Percentiles rank a stretch among this genome's conserved stretches.
phyloP scores from a whole-genome alignment of 2,888 invertebrate genomes.

The Caenorhabditis auriculariae region DNA sequence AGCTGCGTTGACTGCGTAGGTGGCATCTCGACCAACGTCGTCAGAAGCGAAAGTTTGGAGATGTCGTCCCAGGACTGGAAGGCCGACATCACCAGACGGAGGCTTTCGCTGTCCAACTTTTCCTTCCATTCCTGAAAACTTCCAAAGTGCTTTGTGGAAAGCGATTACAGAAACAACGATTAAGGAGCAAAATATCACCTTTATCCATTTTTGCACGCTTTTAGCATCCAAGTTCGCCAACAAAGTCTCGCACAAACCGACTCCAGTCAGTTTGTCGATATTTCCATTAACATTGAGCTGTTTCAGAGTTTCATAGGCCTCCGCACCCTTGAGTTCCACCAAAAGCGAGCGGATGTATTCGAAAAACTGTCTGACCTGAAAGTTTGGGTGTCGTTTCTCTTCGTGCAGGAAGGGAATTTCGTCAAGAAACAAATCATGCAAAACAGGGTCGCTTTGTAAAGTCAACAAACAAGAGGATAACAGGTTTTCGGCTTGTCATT shows the following conservation, averaged over 20 bases:
- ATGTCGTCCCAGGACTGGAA: constrained; percentile 24
- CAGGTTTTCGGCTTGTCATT: too few species aligned
- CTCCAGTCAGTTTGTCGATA: constrained; percentile 18
- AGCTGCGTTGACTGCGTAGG: constrained; percentile 20
- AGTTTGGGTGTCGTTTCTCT: too few species aligned
- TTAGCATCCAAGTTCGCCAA: constrained; percentile 20
- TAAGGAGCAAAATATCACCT: constrained; percentile 11
- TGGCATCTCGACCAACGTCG: constrained; percentile 9
- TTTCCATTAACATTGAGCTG: constrained; percentile 13
- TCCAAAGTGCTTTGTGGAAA: too few species aligned
- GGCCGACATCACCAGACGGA: constrained; percentile 15
- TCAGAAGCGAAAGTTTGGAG: constrained; percentile 13
- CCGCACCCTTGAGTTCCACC: constrained; percentile 11
- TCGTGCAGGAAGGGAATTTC: too few species aligned
- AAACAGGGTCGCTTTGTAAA: too few species aligned
- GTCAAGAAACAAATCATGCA: too few species aligned
- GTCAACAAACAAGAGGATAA: too few species aligned
- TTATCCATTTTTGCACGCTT: constrained; percentile 19
- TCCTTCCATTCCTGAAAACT: too few species aligned
- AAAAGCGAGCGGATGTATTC: constrained; percentile 13
- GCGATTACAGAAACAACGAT: too few species aligned
- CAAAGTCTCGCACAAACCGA: constrained; percentile 8
- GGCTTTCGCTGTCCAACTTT: too few species aligned
- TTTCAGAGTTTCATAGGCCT: constrained; percentile 15
- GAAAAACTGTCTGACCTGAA: constrained; percentile 22